These are phyloP conservation scores for Cryptotis parvus DNA, from an alignment of 2,113 vertebrate species.

Conservation along the genomic window DNA sequence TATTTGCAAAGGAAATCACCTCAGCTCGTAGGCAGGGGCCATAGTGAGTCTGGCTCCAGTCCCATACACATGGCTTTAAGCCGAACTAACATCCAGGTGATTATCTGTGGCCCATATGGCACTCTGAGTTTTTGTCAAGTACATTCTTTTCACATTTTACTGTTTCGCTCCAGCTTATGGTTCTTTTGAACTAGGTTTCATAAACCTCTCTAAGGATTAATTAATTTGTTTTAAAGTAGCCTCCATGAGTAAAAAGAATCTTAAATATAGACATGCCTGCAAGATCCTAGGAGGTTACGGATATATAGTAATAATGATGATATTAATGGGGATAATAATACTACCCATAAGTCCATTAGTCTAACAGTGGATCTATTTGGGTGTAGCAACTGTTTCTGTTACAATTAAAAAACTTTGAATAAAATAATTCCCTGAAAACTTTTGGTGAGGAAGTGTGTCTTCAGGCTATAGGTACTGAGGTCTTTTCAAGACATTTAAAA, in stretches of 20 bases:
- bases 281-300: background rate
- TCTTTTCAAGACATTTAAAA: background rate
- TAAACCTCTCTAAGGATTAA: conserved; percentile 6
- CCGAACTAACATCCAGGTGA: background rate
- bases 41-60: background rate
- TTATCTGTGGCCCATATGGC: background rate
- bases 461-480: background rate
- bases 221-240: background rate
- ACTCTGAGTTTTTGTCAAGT: background rate
- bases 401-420: background rate
- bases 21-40: background rate
- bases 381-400: background rate
- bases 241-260: background rate
- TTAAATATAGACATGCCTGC: background rate
- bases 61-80: background rate
- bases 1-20: background rate
- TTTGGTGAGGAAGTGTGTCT: background rate
- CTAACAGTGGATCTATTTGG: background rate
- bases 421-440: background rate
- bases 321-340: background rate
- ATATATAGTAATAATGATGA: background rate
- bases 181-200: background rate
- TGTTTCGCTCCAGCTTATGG: background rate
- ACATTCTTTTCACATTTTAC: background rate
- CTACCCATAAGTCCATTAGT: background rate